Evolutionary conservation across 2,113 vertebrate species (phyloP), one percentile per base, ranked within the genome.

Genomic region (Pluvianellus socialis): DNA sequence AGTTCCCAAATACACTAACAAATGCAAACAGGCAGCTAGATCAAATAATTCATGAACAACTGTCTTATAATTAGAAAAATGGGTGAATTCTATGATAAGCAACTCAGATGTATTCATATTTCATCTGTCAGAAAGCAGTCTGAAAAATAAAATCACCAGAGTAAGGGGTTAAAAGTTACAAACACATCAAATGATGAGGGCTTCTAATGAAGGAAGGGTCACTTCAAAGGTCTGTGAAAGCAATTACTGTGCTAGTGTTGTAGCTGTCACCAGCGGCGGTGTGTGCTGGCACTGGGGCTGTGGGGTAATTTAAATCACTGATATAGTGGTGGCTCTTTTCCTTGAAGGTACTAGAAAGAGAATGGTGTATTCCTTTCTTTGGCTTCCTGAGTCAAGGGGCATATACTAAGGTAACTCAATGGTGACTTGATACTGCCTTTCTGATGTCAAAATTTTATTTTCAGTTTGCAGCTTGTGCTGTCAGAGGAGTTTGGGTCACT

Each of bases 401-500:
- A 9, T 3, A 13, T 33, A 33, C 28, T 14, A 7, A 19, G 22
- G 9, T 32, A 42, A 8, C 4, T 45, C 9, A 3, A 0, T 12
- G 10, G 12, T 62, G 18, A 2, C 33, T 50, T 72, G 68, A 35
- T 42, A 14, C 49, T 73, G 32, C 72, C 58, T 38, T 75, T 80
- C 52, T 77, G 35, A n/a, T 40, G 30, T 49, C 33, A 12, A 56
- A 70, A 22, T 38, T 61, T 30, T 73, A 1, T 35, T 61, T 80
- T 92, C 30, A 23, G 59, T 81, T 76, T 44, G 35, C 27, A 66
- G 35, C 23, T 63, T 61, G 28, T 76, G 42, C 63, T 80, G 22
- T 84, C 58, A 73, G 73, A 86, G 63, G 40, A 66, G 32, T 71
- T 88, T 20, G 22, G 28, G 66, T 81, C 32, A 6, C 38, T 84